Evolutionary conservation across 2,113 vertebrate species (phyloP), one percentile per base, ranked within the genome.

Genomic region (Coregonus clupeaformis): DNA sequence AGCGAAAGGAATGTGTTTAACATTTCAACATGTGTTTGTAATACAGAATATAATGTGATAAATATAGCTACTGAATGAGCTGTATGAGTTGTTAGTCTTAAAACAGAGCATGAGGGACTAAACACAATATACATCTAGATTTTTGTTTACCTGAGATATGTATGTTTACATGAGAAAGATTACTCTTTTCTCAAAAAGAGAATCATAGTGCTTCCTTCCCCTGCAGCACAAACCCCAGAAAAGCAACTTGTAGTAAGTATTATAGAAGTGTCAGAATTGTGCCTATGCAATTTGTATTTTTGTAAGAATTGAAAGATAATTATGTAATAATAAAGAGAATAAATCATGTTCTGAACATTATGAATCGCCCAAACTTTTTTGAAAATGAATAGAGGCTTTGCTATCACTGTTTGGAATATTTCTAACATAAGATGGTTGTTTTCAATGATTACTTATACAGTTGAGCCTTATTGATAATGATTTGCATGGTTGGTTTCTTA

Each of bases 181-280:
- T 24, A 55, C 36, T 55, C 16, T 55, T 20, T 55, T 55, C 18
- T 55, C 16, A 20, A 55, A 22, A n/a, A 59, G 22, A 55, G 7
- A 9, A 5, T 30, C 3, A 59, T 16, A 0, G 20, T 1, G 27
- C 1, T 9, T 20, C 52, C n/a, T 22, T 57, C 42, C 16, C 52
- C 68, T 16, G 20, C 32, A 70, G 59, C 60, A 57, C 45, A 75
- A 47, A 64, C 29, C 78, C 30, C 45, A 72, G 66, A 30, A 75
- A 80, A 76, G 59, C 66, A 69, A 57, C 66, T 66, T 77, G 5
- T 72, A 42, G 22, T 24, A 49, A 29, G 25, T 73, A 29, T 59
- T 11, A 24, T 73, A 18, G 20, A 32, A 60, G 57, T 60, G 20
- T 60, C 20, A 22, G n/a, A 14, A 20, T 25, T 69, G 6, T 69